A percentile compares a stretch with the other conserved stretches of the same genome.
phyloP scores from a whole-genome alignment of 2,888 invertebrate species.

The Lymantria dispar region DNA sequence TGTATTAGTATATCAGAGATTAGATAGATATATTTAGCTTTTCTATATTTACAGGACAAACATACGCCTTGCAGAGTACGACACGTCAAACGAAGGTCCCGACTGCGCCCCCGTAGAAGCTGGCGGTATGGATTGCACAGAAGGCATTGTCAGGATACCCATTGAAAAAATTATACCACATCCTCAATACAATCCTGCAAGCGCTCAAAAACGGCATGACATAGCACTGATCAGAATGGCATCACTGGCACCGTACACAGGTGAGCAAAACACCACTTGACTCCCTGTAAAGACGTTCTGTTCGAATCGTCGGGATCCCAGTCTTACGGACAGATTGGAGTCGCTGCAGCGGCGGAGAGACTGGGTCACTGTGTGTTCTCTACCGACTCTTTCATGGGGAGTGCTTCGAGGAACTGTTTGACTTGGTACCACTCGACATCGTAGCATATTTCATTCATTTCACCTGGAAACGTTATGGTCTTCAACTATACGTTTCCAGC shows the following conservation, averaged over 20 bases:
- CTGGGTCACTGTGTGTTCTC: too few species aligned
- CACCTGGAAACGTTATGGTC: too few species aligned
- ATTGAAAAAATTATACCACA: conserved; percentile 67
- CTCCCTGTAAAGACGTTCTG: too few species aligned
- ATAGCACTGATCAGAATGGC: conserved; percentile 72
- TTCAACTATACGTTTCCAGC: too few species aligned
- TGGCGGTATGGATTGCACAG: conserved; percentile 61
- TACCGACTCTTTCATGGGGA: too few species aligned
- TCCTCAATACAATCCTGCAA: conserved; percentile 51
- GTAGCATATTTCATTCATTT: too few species aligned
- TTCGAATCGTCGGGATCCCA: too few species aligned
- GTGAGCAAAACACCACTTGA: conserved; percentile 9
- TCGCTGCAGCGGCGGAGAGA: too few species aligned
- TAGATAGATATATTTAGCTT: neutral
- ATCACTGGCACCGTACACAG: conserved; percentile 28
- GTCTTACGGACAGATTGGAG: too few species aligned
- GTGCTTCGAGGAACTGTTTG: too few species aligned
- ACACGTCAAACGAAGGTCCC: conserved; percentile 47
- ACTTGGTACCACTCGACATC: too few species aligned
- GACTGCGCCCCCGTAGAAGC: conserved; percentile 60
- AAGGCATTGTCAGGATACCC: conserved; percentile 52
- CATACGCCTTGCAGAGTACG: conserved; percentile 73
- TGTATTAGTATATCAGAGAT: neutral
- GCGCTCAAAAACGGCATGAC: conserved; percentile 46
- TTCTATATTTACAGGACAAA: conserved; percentile 21